Conservation (phyloP, 2,113 vertebrate species). For the Rousettus leschenaultii region DNA sequence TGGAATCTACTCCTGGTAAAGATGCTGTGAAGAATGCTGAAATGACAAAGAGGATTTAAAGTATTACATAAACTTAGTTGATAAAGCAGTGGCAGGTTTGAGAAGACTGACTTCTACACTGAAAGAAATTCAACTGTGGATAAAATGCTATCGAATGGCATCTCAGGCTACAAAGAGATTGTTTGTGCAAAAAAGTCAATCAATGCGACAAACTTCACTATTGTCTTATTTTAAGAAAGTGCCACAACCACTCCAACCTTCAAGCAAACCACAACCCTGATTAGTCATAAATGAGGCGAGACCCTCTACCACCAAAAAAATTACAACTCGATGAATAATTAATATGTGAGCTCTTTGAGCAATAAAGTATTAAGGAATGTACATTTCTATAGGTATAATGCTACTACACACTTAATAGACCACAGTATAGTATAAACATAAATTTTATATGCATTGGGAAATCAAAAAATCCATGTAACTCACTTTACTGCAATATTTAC, state of each 20-base stretch:
- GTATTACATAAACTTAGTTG: neutral
- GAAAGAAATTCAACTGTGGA: neutral
- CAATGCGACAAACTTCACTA: neutral
- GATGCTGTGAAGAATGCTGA: neutral
- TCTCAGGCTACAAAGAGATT: neutral
- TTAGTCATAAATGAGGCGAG: neutral
- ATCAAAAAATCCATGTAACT: neutral
- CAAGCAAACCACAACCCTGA: neutral
- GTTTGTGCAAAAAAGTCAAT: neutral
- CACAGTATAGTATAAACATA: neutral
- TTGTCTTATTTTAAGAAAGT: neutral
- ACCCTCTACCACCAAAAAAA: neutral
- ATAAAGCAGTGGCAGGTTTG: neutral
- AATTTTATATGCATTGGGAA: neutral
- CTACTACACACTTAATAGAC: neutral
- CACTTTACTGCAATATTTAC: neutral
- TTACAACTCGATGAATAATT: too few relatives aligned
- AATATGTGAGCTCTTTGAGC: neutral
- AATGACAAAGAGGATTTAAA: neutral
- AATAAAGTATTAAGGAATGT: neutral
- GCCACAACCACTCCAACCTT: neutral
- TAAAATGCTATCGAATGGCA: neutral
- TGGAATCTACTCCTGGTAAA: neutral
- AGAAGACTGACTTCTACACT: neutral
- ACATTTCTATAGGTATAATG: neutral